These are phyloP conservation scores for Drosophila willistoni DNA, from an alignment of 1,140 invertebrate genomes.

Conservation along the genomic window DNA sequence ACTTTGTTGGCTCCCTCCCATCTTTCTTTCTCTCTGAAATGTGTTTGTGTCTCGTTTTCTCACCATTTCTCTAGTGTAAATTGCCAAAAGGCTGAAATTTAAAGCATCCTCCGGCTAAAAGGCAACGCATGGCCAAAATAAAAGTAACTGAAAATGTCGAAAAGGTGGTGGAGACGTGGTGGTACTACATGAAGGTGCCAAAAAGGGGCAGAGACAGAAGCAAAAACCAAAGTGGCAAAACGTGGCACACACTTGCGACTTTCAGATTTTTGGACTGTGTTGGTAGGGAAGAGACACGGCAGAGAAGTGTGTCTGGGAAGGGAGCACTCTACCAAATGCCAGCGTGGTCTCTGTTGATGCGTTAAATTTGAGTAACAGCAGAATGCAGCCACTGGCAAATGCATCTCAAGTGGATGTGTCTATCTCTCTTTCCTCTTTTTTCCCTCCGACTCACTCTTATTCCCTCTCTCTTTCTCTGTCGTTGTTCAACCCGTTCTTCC, in stretches of 20 bases:
- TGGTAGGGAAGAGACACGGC: not conserved
- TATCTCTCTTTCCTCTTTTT: not conserved
- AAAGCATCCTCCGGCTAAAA: conserved; percentile 40
- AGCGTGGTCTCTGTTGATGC: conserved; percentile 29
- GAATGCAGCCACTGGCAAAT: conserved; percentile 23
- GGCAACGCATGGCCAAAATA: conserved; percentile 36
- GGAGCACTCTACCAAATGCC: conserved; percentile 19
- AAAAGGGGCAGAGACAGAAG: not conserved
- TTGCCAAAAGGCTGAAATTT: conserved; percentile 59
- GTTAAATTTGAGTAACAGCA: conserved; percentile 43
- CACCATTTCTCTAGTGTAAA: conserved; percentile 37
- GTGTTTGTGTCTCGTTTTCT: conserved; percentile 1
- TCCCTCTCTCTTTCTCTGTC: not conserved
- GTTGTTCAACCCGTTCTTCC: not conserved
- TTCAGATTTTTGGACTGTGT: conserved; percentile 12
- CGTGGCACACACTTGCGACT: conserved; percentile 26
- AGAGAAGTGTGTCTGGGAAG: not conserved
- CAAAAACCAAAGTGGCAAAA: conserved; percentile 26
- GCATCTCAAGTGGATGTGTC: conserved; percentile 10
- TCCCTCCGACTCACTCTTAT: not conserved
- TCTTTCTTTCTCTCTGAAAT: not conserved
- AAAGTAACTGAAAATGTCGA: conserved; percentile 22
- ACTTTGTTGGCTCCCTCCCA: not conserved
- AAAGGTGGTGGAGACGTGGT: conserved; percentile 17
- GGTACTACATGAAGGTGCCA: not conserved